phyloP scores from a whole-genome alignment of 2,888 invertebrate genomes.

The Chydorus sphaericus region DNA sequence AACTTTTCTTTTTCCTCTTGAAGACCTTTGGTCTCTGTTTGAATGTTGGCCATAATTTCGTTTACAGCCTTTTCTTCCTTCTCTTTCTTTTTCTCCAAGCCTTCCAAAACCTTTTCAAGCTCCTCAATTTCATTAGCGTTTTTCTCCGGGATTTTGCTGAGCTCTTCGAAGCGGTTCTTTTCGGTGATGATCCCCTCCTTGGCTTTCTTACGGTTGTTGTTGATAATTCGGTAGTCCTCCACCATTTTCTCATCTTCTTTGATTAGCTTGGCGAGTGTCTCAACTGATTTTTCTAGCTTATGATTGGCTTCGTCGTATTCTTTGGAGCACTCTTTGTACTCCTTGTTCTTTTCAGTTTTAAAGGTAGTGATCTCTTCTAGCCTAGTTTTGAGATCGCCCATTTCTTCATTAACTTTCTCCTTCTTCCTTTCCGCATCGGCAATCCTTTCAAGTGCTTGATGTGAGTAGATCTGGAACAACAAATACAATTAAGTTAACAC shows the following conservation, averaged over 20 bases:
- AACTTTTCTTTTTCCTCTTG: constrained; percentile 54
- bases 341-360: constrained; percentile 18
- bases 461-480: constrained; percentile 1
- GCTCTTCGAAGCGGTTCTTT: constrained; percentile 28
- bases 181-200: constrained; percentile 44
- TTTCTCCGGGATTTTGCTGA: constrained; percentile 46
- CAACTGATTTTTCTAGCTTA: constrained; percentile 1
- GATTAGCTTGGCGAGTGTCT: constrained; percentile 44
- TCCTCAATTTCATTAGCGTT: constrained; percentile 50
- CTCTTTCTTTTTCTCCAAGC: constrained; percentile 40
- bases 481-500: background rate
- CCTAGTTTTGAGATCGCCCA: constrained; percentile 34
- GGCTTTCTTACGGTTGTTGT: constrained; percentile 58
- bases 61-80: constrained; percentile 35
- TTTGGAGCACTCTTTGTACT: background rate
- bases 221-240: constrained; percentile 35
- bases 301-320: background rate
- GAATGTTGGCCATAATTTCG: constrained; percentile 44
- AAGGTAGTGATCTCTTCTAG: constrained; percentile 32
- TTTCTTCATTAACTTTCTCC: constrained; percentile 38
- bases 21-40: constrained; percentile 48
- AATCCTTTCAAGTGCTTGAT: constrained; percentile 15
- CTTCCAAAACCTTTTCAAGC: constrained; percentile 32
- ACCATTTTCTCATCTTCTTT: constrained; percentile 42
- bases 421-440: constrained; percentile 37